Conservation (phyloP, 2,113 vertebrate species). For the Xenopus tropicalis region DNA sequence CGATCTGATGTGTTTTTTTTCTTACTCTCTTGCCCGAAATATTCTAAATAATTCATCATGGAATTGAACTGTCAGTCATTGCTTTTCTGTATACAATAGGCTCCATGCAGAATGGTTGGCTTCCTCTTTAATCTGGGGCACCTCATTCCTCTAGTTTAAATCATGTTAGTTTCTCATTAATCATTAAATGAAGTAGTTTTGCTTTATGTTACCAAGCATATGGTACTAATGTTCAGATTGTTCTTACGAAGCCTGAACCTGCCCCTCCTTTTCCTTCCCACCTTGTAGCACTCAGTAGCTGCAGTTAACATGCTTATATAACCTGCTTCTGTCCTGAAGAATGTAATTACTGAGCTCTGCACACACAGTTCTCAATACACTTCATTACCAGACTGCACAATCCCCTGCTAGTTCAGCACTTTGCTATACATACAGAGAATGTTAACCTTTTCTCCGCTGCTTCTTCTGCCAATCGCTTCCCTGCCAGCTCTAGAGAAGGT, state of each 20-base stretch:
- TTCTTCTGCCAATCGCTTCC: neutral
- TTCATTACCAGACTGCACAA: conserved; percentile 31
- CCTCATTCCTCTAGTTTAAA: neutral
- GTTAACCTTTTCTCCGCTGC: conserved; percentile 8
- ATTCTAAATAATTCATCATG: conserved; percentile 39
- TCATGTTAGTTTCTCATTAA: neutral
- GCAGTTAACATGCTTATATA: conserved; percentile 35
- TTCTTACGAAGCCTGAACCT: neutral
- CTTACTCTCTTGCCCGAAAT: conserved; percentile 6
- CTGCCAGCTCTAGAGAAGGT: neutral
- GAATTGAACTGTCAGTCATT: conserved; percentile 15
- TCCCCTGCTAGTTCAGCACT: conserved; percentile 32
- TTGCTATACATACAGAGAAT: conserved; percentile 20
- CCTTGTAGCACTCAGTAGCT: conserved; percentile 5
- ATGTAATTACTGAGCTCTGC: conserved; percentile 38
- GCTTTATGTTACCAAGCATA: neutral
- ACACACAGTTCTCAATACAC: conserved; percentile 30
- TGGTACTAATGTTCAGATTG: neutral
- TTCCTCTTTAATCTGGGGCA: neutral
- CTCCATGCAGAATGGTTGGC: neutral
- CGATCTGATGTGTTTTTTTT: neutral
- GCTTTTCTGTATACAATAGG: neutral
- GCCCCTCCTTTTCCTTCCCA: neutral
- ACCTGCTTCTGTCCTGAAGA: conserved; percentile 30
- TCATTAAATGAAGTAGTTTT: conserved; percentile 7